phyloP scores from a whole-genome alignment of 1,140 invertebrate genomes.

The Drosophila aff. region DNA sequence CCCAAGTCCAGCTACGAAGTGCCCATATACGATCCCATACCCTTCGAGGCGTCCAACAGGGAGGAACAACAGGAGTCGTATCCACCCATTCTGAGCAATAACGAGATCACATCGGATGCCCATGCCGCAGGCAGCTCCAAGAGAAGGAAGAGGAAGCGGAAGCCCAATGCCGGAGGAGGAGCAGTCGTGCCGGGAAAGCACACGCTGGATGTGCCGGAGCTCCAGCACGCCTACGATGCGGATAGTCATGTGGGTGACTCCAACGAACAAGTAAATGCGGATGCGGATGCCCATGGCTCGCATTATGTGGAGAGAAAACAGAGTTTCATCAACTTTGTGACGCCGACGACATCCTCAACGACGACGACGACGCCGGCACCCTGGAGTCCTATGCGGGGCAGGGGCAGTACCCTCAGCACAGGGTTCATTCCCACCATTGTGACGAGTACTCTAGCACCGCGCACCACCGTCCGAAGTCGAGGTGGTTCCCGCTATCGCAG shows the following conservation, averaged over 20 bases:
- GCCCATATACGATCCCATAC: conserved; percentile 81
- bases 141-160: conserved; percentile 55
- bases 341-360: conserved; percentile 27
- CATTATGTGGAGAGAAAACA: conserved; percentile 59
- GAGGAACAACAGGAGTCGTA: conserved; percentile 76
- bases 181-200: conserved; percentile 59
- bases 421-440: conserved; percentile 58
- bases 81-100: conserved; percentile 59
- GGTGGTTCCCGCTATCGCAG: conserved; percentile 55
- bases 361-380: conserved; percentile 44
- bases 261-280: conserved; percentile 36
- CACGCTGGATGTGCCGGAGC: conserved; percentile 72
- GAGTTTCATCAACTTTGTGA: conserved; percentile 31
- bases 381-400: conserved; percentile 74
- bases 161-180: conserved; percentile 20
- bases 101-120: conserved; percentile 45
- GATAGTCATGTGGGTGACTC: conserved; percentile 40
- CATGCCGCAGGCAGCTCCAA: conserved; percentile 63
- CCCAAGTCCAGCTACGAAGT: conserved; percentile 83
- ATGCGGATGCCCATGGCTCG: conserved; percentile 63
- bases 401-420: conserved; percentile 35
- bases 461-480: conserved; percentile 4
- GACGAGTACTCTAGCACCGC: conserved; percentile 44
- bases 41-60: conserved; percentile 70
- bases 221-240: conserved; percentile 74